These are phyloP conservation scores for Sebastiscus albofasciatus DNA, from an alignment of 2,797 vertebrate genomes.

Conservation along the genomic window DNA sequence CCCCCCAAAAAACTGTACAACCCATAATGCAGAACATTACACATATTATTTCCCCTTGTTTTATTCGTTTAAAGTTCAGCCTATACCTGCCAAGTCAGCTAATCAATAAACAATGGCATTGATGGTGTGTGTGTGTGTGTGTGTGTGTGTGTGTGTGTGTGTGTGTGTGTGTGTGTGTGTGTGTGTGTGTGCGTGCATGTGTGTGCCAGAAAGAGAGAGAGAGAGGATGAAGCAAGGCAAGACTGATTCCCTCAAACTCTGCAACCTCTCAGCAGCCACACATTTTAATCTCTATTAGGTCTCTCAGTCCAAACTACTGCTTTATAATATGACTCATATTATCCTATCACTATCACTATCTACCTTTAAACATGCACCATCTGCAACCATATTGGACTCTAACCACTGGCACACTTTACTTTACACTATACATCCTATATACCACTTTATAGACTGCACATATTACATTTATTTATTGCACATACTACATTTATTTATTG, in stretches of 20 bases:
- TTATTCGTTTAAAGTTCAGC: neutral
- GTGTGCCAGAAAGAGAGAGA: neutral
- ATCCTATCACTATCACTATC: too few species aligned
- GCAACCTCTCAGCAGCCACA: slow-evolving; percentile 32
- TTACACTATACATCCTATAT: too few species aligned
- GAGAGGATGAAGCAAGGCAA: neutral
- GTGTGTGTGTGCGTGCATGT: neutral
- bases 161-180: neutral
- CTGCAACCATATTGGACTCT: too few species aligned
- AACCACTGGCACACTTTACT: too few species aligned
- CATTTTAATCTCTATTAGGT: slow-evolving; percentile 16
- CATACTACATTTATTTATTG: too few species aligned
- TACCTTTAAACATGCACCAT: too few species aligned
- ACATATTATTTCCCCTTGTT: neutral
- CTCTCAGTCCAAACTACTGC: neutral
- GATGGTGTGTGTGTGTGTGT: neutral
- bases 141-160: neutral
- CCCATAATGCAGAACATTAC: neutral
- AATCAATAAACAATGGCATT: slow-evolving; percentile 27
- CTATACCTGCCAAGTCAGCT: slow-evolving; percentile 3
- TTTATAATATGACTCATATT: neutral
- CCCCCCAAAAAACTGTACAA: neutral
- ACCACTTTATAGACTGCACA: too few species aligned
- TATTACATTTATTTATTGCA: too few species aligned
- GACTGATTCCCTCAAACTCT: slow-evolving; percentile 25